phyloP scores from a whole-genome alignment of 2,113 vertebrate genomes.

The Hippocampus zosterae region DNA sequence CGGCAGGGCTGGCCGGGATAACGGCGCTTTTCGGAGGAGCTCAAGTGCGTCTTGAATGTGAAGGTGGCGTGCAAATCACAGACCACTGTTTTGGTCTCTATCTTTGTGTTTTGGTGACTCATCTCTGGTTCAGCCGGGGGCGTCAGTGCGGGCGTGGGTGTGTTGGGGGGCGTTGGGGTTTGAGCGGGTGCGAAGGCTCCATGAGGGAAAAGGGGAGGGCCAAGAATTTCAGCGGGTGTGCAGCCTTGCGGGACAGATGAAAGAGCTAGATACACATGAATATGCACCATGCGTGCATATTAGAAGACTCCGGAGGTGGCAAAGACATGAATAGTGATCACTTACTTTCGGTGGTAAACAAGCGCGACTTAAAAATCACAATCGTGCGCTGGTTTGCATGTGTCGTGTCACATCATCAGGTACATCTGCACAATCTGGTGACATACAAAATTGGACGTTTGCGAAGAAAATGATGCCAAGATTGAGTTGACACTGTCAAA shows the following conservation, averaged over 20 bases:
- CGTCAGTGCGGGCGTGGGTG: constrained; percentile 22
- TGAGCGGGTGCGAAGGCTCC: constrained; percentile 11
- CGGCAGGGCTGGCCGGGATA: constrained; percentile 18
- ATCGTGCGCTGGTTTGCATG: no score
- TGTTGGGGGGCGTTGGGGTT: constrained; percentile 13
- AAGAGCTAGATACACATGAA: constrained; percentile 41
- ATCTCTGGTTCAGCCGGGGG: constrained; percentile 22
- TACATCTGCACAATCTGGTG: no score
- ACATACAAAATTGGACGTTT: no score
- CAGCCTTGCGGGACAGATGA: constrained; percentile 41
- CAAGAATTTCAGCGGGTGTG: constrained; percentile 27
- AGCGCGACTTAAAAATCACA: not conserved
- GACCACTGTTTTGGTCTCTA: not conserved
- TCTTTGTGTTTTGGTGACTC: constrained; percentile 44
- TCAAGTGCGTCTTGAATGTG: not conserved
- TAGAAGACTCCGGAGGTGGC: not conserved
- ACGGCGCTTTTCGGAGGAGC: constrained; percentile 3
- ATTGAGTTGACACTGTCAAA: no score
- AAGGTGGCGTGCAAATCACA: not conserved
- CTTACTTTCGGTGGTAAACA: not conserved
- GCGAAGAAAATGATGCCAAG: no score
- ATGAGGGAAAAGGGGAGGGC: constrained; percentile 17
- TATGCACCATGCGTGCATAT: constrained; percentile 23
- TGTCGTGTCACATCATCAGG: no score
- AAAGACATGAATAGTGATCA: not conserved